Percentiles rank a stretch among this genome's conserved stretches.
These are phyloP conservation scores for Ophthalmolycus amberensis DNA, from an alignment of 2,113 vertebrate genomes.

Conservation along the genomic window DNA sequence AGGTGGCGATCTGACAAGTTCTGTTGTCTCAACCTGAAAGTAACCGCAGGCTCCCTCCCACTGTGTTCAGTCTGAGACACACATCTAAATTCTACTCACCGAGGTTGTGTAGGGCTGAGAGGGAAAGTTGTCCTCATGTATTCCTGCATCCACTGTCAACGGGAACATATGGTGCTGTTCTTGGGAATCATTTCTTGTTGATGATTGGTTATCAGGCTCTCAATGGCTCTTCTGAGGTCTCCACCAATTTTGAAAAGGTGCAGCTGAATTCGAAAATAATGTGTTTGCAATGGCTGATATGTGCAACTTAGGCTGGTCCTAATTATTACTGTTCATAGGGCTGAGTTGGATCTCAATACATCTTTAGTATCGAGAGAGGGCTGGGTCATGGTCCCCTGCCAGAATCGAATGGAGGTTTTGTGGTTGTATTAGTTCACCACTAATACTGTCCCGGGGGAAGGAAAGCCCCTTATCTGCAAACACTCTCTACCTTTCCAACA, in stretches of 20 bases:
- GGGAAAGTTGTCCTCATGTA: conserved; percentile 18
- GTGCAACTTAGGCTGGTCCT: not conserved
- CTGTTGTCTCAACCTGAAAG: conserved; percentile 44
- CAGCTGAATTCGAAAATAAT: not conserved
- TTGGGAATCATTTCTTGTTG: not conserved
- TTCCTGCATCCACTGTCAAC: conserved; percentile 19
- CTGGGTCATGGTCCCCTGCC: no score
- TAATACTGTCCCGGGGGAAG: not conserved
- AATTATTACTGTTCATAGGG: not conserved
- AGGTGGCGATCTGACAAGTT: conserved; percentile 67
- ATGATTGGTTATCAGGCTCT: not conserved
- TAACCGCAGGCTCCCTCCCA: conserved; percentile 30
- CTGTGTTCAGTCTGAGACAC: conserved; percentile 39
- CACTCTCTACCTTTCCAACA: conserved; percentile 30
- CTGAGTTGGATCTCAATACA: not conserved
- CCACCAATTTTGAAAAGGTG: not conserved
- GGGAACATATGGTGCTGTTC: not conserved
- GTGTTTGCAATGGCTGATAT: not conserved
- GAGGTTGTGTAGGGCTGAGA: conserved; percentile 8
- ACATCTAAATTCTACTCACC: conserved; percentile 31
- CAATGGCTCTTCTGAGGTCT: not conserved
- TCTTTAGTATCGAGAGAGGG: not conserved
- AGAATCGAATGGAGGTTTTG: not conserved
- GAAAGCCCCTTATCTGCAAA: conserved; percentile 38
- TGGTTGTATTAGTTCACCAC: not conserved